Evolutionary conservation across 2,113 vertebrate genomes (phyloP).

Genomic region (Epinephelus cyanopodus): DNA sequence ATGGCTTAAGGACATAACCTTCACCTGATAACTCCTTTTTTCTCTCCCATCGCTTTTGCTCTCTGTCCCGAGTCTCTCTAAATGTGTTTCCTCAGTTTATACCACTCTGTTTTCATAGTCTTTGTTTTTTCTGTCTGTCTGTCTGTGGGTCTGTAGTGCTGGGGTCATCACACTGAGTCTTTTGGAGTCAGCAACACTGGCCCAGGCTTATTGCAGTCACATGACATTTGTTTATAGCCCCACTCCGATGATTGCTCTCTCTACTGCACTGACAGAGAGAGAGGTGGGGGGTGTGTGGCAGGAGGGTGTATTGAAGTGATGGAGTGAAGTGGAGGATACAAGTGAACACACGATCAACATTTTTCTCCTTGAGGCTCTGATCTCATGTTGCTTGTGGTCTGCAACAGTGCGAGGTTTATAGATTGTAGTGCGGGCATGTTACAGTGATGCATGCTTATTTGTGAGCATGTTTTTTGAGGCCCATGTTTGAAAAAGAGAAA

Average conservation of each 20-base stretch:
- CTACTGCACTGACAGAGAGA: conserved; percentile 40
- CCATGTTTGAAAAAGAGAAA: not conserved
- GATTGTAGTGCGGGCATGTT: conserved; percentile 40
- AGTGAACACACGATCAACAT: conserved; percentile 44
- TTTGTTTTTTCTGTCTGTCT: conserved; percentile 16
- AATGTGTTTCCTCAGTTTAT: conserved; percentile 1
- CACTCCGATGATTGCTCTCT: conserved; percentile 71
- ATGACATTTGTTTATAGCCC: conserved; percentile 71
- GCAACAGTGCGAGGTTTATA: conserved; percentile 38
- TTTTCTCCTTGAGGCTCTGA: conserved; percentile 12
- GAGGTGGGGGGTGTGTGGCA: conserved; percentile 16
- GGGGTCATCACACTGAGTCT: conserved; percentile 63
- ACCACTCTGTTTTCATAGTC: not conserved
- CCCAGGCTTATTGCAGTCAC: conserved; percentile 54
- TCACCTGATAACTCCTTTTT: conserved; percentile 1
- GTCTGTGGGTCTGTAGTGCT: conserved; percentile 47
- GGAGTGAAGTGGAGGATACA: conserved; percentile 31
- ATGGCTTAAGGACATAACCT: conserved; percentile 9
- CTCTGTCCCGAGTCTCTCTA: not conserved
- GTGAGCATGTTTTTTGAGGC: not conserved
- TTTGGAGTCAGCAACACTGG: conserved; percentile 72
- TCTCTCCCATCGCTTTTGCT: not conserved
- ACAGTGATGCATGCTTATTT: conserved; percentile 1
- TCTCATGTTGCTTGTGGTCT: conserved; percentile 60
- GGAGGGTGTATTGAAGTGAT: conserved; percentile 34